A percentile compares a stretch with the other conserved stretches of the same genome.
phyloP scores from a whole-genome alignment of 2,888 invertebrate genomes.

The Thymelicus lineola region DNA sequence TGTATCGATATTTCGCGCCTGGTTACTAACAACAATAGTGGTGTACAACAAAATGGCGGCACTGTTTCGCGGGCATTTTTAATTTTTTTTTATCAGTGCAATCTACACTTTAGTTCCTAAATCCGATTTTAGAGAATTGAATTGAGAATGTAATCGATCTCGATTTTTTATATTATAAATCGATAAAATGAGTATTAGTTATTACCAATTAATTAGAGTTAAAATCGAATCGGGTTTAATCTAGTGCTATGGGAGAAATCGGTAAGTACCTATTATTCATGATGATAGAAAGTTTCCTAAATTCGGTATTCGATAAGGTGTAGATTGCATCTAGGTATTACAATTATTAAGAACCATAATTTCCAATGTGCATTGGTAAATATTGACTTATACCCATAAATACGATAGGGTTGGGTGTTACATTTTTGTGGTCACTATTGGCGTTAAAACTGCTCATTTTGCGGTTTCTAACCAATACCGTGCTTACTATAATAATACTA shows the following conservation, averaged over 20 bases:
- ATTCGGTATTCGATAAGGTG: not conserved
- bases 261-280: not conserved
- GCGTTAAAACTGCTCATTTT: conserved; percentile 37
- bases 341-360: not conserved
- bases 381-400: conserved; percentile 15
- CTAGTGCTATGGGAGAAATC: not conserved
- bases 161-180: not conserved
- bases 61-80: conserved; percentile 24
- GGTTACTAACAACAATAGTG: conserved; percentile 47
- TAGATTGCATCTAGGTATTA: not conserved
- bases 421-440: conserved; percentile 34
- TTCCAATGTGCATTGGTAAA: conserved; percentile 17
- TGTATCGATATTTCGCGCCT: conserved; percentile 54
- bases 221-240: not conserved
- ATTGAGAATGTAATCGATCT: too few relatives aligned
- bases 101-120: not conserved
- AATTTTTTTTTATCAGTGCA: not conserved
- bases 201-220: not conserved
- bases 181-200: not conserved
- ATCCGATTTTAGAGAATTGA: not conserved
- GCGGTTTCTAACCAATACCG: conserved; percentile 32
- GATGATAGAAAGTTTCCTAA: not conserved
- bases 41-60: conserved; percentile 35
- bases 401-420: conserved; percentile 29
- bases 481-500: too few relatives aligned